Evolutionary conservation across 2,797 vertebrate genomes (phyloP), one percentile per base, ranked within the genome.

Genomic region (Coregonus ussuriensis): DNA sequence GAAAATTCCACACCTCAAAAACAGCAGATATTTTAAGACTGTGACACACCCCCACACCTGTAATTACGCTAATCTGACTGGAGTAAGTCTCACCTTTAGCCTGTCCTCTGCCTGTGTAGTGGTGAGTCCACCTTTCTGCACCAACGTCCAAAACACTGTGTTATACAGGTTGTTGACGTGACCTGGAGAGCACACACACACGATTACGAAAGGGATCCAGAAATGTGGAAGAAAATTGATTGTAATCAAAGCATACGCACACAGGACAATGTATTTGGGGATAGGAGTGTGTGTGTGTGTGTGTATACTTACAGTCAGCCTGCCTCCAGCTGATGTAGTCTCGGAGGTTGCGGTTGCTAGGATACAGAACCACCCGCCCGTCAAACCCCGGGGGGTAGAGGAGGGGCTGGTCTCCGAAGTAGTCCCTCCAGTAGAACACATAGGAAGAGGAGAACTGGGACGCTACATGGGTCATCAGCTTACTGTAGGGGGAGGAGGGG

Each of bases 241-340:
- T 47, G 9, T 13, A 47, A 3, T 47, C 41, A 47, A 47, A 47
- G 41, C 56, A 21, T 1, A 56, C 53, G 21, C 56, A 59, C 56
- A 59, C 56, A 59, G 0, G 9, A 47, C 9, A 47, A 47, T 15
- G 63, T 33, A 31, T 33, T 15, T 7, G 54, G 35, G 47, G 25
- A 16, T 31, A 6, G 6, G 62, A 4, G 37, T 52, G 47, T 75
- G 47, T 67, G 13, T 29, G 21, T n/a, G 16, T 9, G 21, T 71
- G 15, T 74, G 11, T 62, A 14, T 21, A 14, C 97, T 97, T 92
- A 99, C 98, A 99, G 81, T 99, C 98, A 33, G 97, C 97, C 89
- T 99, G 98, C 84, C 98, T 95, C 98, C 98, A 99, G 87, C 96
- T 98, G 80, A 99, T 94, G 87, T 99, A 99, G 87, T 99, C 98